Percentiles rank a stretch among this genome's conserved stretches.
These are phyloP conservation scores for Ladona fulva DNA, from an alignment of 1,140 invertebrate species.

Conservation along the genomic window DNA sequence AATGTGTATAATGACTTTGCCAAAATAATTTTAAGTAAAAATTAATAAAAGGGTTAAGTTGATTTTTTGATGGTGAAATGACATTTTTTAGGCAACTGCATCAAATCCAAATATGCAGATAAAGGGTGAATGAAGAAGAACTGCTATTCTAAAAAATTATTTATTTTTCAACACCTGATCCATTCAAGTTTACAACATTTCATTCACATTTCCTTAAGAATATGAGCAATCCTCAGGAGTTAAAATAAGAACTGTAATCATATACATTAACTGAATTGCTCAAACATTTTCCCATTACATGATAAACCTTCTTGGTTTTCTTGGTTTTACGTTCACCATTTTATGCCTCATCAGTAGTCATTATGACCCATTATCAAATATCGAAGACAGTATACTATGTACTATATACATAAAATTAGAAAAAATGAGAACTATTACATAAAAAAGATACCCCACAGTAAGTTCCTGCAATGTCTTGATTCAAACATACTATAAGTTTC, in stretches of 20 bases:
- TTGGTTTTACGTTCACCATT: background rate
- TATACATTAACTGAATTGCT: background rate
- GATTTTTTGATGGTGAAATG: no score
- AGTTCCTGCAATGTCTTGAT: background rate
- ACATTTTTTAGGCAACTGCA: no score
- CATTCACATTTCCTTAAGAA: background rate
- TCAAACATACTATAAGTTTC: background rate
- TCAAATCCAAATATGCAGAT: no score
- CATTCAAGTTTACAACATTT: constrained; percentile 7
- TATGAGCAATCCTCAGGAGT: background rate
- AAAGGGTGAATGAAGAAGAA: no score
- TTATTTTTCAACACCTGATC: constrained; percentile 8
- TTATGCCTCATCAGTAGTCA: background rate
- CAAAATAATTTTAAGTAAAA: no score
- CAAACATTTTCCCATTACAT: background rate
- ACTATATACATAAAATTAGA: background rate
- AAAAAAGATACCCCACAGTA: background rate
- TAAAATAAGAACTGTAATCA: background rate
- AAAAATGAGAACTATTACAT: background rate
- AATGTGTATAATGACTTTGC: no score
- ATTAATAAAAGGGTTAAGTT: no score
- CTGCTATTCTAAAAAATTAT: background rate
- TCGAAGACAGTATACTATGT: background rate
- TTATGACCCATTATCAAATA: background rate
- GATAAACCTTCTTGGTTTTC: background rate